A percentile compares a stretch with the other conserved stretches of the same genome.
phyloP scores from a whole-genome alignment of 2,113 vertebrate genomes.

The Onychostoma macrolepis region DNA sequence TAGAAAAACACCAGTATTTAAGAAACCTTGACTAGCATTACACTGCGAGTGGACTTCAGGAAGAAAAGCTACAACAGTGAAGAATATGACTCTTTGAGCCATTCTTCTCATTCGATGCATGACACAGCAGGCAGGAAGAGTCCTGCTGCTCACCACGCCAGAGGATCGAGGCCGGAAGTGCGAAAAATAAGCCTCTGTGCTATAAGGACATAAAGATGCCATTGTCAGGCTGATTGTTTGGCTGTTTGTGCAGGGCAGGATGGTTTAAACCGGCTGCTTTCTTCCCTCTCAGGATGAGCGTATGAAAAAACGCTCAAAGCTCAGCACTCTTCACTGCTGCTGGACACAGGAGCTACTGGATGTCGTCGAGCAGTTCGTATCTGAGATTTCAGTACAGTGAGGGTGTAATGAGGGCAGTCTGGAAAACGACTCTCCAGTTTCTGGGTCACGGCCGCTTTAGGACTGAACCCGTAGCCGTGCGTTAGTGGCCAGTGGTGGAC shows the following conservation, averaged over 20 bases:
- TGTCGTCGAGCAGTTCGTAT: neutral
- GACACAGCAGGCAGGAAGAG: slow-evolving; percentile 13
- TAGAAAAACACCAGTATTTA: too few relatives aligned
- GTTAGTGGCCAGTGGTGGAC: neutral
- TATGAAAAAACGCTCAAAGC: neutral
- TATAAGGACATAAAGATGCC: slow-evolving; percentile 17
- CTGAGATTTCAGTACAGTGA: neutral
- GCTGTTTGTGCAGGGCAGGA: neutral
- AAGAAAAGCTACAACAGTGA: neutral
- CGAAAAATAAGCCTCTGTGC: neutral
- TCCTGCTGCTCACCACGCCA: neutral
- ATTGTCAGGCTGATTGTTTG: slow-evolving; percentile 23
- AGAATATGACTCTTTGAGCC: neutral
- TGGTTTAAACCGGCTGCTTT: neutral
- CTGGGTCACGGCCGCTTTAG: neutral
- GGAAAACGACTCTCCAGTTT: neutral
- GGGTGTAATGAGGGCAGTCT: neutral
- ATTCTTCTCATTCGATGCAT: neutral
- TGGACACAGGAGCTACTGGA: neutral
- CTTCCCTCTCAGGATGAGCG: neutral
- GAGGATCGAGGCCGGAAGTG: neutral
- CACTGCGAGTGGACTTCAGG: neutral
- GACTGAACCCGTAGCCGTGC: neutral
- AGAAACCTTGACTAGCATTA: neutral
- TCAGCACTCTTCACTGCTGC: neutral